Evolutionary conservation across 2,797 vertebrate species (phyloP).

Genomic region (Cuculus canorus): DNA sequence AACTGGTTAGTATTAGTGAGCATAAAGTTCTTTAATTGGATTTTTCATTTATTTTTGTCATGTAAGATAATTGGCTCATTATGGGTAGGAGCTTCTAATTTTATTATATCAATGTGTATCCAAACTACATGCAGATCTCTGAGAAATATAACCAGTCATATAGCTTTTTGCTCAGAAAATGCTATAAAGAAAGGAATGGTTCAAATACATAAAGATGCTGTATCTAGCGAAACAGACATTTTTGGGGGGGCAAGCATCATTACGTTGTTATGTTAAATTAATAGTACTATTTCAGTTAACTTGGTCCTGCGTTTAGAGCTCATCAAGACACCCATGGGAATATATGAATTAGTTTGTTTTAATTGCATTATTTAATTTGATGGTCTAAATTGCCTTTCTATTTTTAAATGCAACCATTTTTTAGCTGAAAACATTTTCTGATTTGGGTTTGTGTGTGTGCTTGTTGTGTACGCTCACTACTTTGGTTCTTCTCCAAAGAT

Average conservation of each 20-base stretch:
- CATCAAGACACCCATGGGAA: neutral
- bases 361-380: constrained; percentile 57
- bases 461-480: neutral
- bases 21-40: neutral
- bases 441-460: neutral
- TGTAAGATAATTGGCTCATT: constrained; percentile 39
- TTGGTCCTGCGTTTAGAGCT: neutral
- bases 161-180: neutral
- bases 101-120: constrained; percentile 1
- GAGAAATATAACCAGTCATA: neutral
- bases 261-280: neutral
- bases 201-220: neutral
- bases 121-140: neutral
- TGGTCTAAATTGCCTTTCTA: constrained; percentile 35
- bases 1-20: neutral
- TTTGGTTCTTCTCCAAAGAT: constrained; percentile 46
- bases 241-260: neutral
- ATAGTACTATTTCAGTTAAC: neutral
- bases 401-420: neutral
- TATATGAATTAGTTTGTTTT: constrained; percentile 27
- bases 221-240: neutral
- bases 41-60: constrained; percentile 48
- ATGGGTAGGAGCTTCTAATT: neutral
- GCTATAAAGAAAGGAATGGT: neutral
- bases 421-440: neutral